These are phyloP conservation scores for Ormyrus thymus DNA, from an alignment of 2,888 invertebrate genomes.

Conservation along the genomic window DNA sequence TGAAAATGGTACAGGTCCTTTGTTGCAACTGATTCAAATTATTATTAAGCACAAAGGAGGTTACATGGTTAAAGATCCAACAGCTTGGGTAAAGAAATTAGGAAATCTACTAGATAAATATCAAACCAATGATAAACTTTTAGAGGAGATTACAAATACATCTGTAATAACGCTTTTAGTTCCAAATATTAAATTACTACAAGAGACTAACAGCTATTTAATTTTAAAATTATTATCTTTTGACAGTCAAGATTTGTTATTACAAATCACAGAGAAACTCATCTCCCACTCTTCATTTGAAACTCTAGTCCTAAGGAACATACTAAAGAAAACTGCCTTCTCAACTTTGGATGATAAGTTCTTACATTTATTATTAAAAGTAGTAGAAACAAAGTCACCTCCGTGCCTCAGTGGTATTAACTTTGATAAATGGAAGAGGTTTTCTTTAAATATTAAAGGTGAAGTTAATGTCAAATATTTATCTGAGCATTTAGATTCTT, in stretches of 20 bases:
- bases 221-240: slow-evolving; percentile 80
- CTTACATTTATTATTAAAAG: slow-evolving; percentile 80
- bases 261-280: slow-evolving; percentile 82
- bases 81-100: slow-evolving; percentile 79
- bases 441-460: slow-evolving; percentile 76
- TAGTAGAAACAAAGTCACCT: slow-evolving; percentile 82
- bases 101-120: slow-evolving; percentile 62
- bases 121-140: slow-evolving; percentile 57
- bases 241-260: slow-evolving; percentile 78
- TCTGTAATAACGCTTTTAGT: slow-evolving; percentile 72
- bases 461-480: slow-evolving; percentile 65
- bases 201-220: slow-evolving; percentile 84
- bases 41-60: slow-evolving; percentile 81
- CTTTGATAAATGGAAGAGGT: slow-evolving; percentile 81
- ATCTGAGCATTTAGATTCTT: slow-evolving; percentile 59
- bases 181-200: slow-evolving; percentile 80
- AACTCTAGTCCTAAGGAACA: slow-evolving; percentile 82
- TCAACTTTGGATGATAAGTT: slow-evolving; percentile 77
- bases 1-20: slow-evolving; percentile 74
- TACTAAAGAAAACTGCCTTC: slow-evolving; percentile 79
- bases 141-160: slow-evolving; percentile 62
- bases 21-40: slow-evolving; percentile 75
- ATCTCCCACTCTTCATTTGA: slow-evolving; percentile 83
- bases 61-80: slow-evolving; percentile 79
- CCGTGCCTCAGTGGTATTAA: slow-evolving; percentile 79